Conservation (phyloP, 2,797 vertebrate genomes). For the Stomatorhinus walkeri region DNA sequence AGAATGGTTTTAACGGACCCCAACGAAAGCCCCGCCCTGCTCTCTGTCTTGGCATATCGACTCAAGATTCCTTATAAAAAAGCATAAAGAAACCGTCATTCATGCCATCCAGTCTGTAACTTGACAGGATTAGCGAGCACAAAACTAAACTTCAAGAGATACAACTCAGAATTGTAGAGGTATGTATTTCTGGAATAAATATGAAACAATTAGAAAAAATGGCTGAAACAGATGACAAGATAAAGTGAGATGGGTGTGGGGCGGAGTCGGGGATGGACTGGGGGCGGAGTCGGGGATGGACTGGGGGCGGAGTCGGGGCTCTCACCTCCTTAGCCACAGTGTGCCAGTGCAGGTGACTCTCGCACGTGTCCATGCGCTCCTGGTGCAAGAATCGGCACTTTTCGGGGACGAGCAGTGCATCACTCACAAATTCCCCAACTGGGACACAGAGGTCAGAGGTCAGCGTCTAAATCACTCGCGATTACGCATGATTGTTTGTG, state of each 20-base stretch:
- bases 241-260: background rate
- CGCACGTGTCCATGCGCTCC: conserved; percentile 93
- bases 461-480: background rate
- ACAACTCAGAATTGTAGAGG: background rate
- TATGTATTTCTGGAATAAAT: background rate
- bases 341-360: conserved; percentile 97
- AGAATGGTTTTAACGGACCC: background rate
- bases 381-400: conserved; percentile 97
- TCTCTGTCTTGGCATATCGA: background rate
- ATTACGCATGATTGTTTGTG: background rate
- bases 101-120: background rate
- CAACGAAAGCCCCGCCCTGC: background rate
- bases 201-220: background rate
- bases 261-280: background rate
- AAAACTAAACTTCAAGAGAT: background rate
- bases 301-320: background rate
- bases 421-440: conserved; percentile 97
- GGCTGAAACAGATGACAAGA: background rate
- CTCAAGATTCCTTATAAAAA: background rate
- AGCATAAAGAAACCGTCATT: background rate
- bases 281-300: too few species aligned
- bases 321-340: conserved; percentile 93
- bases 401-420: conserved; percentile 91
- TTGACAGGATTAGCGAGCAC: background rate
- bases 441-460: conserved; percentile 27